Base-by-base conservation (phyloP, 2,113 vertebrate species). In the Dipodomys spectabilis region DNA sequence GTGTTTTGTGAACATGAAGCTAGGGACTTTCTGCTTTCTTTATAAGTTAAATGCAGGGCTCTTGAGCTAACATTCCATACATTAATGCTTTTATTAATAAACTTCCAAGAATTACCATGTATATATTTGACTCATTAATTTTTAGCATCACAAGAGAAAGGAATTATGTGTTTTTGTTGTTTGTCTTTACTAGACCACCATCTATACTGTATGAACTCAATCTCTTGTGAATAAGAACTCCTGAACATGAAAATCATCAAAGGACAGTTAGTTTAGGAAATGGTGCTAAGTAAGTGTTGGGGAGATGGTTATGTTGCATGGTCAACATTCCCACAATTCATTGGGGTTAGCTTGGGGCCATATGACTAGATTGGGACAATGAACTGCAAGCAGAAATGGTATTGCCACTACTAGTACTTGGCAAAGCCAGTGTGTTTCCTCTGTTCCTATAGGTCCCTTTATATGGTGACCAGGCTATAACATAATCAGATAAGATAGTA, bases 81-180 rank as follows among this genome's bases (percentile, higher is more conserved):
- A 91, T 67, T n/a, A 23, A 32, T 9, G 71, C 28, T 49, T 83
- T 75, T 73, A 72, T 74, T 73, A 81, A 93, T 67, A 82, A 82
- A 30, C 67, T 88, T 18, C 79, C 65, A 81, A 75, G 65, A 86
- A 94, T 62, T 73, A 92, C 35, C 45, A 44, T 44, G 49, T 72
- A 64, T 86, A 57, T 18, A 18, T 57, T 15, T 57, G 35, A 85
- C 49, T 86, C 72, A n/a, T 16, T 4, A 5, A 67, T 90, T 80
- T 83, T 90, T 11, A 49, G 45, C 22, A 79, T 60, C 44, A 23
- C 2, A 53, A 65, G 60, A 91, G 68, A 60, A 44, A 71, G 39
- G 25, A 82, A 67, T 69, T 79, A 68, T 5, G 35, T 49, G 22
- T 49, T 64, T 69, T 69, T 88, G 49, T 57, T 57, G 53, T 57